These are phyloP conservation scores for Onychomys leucogaster DNA, from an alignment of 2,797 vertebrate species.

Conservation along the genomic window DNA sequence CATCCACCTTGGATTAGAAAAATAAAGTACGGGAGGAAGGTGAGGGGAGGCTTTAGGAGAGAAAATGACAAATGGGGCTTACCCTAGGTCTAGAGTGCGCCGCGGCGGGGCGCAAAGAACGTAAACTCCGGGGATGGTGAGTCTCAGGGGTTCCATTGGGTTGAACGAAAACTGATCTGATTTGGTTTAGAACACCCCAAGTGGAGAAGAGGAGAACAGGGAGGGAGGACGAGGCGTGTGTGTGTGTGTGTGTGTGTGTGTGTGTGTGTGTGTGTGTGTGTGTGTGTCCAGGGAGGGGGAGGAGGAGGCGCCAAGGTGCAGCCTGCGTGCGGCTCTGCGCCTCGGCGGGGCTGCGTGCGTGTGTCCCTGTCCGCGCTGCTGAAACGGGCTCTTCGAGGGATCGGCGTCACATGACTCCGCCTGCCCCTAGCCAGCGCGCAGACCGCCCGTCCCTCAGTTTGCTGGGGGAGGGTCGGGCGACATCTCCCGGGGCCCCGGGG, in stretches of 20 bases:
- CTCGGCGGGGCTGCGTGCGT: conserved; percentile 70
- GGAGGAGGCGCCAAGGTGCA: conserved; percentile 60
- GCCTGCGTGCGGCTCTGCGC: conserved; percentile 70
- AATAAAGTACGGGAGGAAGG: background rate
- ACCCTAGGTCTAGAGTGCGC: background rate
- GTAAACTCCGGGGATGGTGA: background rate
- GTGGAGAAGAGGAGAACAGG: background rate
- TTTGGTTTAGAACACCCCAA: conserved; percentile 18
- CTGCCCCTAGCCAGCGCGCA: conserved; percentile 71
- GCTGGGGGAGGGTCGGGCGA: conserved; percentile 59
- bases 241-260: background rate
- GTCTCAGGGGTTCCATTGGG: background rate
- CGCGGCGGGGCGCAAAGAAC: background rate
- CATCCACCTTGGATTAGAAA: conserved; percentile 26
- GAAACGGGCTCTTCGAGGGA: conserved; percentile 76
- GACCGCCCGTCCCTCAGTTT: conserved; percentile 18
- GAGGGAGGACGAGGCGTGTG: background rate
- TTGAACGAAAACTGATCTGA: conserved; percentile 48
- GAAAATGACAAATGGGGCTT: conserved; percentile 25
- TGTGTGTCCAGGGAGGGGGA: conserved; percentile 31
- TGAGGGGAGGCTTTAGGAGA: background rate
- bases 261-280: background rate
- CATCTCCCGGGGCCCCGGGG: background rate
- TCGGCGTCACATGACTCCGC: conserved; percentile 79
- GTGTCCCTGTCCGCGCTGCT: conserved; percentile 74